Conservation (phyloP, 2,888 invertebrate species). For the Acanthosepion esculentum region DNA sequence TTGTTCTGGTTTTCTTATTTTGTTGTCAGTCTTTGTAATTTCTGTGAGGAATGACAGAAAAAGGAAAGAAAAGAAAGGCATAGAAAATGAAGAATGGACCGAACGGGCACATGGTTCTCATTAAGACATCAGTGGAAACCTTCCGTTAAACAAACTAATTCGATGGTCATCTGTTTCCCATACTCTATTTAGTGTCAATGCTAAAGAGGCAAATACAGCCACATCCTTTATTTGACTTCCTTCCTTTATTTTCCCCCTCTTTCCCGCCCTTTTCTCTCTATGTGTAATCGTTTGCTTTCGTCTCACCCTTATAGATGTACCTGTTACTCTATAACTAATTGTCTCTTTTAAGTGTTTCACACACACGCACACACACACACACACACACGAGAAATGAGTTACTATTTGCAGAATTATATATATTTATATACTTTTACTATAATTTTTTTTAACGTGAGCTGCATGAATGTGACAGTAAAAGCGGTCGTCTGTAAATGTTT, state of each 20-base stretch:
- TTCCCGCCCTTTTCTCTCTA: neutral
- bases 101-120: neutral
- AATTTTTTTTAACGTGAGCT: too few relatives aligned
- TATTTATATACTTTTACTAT: neutral
- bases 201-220: constrained; percentile 3
- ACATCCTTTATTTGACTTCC: neutral
- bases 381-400: neutral
- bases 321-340: neutral
- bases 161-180: constrained; percentile 33
- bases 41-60: neutral
- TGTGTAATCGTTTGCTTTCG: neutral
- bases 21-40: neutral
- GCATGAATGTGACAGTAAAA: too few relatives aligned
- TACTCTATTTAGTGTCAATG: constrained; percentile 23
- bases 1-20: neutral
- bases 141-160: constrained; percentile 16
- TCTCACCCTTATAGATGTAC: neutral
- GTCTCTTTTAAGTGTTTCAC: too few relatives aligned
- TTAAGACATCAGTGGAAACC: neutral
- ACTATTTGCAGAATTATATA: neutral
- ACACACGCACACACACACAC: too few relatives aligned
- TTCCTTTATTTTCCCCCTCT: neutral
- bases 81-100: neutral
- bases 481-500: too few relatives aligned
- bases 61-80: neutral